These are phyloP conservation scores for Eupithecia abbreviata DNA, from an alignment of 2,888 invertebrate species.

Conservation along the genomic window DNA sequence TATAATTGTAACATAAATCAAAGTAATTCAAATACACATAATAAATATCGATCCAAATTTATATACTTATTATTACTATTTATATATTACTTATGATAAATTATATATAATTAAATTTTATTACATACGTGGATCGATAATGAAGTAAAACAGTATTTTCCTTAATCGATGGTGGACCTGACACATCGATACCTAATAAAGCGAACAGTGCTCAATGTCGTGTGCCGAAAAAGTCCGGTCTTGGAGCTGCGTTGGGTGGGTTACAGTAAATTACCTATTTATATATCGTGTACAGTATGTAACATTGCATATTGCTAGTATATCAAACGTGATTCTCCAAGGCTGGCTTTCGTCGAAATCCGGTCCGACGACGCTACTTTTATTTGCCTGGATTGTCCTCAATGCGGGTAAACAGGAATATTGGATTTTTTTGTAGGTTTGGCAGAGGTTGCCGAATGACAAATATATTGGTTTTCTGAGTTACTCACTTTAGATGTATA, in stretches of 20 bases:
- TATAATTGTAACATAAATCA: background rate
- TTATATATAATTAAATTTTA: background rate
- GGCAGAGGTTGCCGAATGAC: slow-evolving; percentile 13
- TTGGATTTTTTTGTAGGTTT: slow-evolving; percentile 36
- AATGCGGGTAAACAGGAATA: slow-evolving; percentile 49
- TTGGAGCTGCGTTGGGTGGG: slow-evolving; percentile 46
- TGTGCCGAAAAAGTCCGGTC: slow-evolving; percentile 67
- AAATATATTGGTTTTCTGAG: slow-evolving; percentile 27
- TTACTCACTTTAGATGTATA: background rate
- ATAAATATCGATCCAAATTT: background rate
- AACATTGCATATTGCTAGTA: background rate
- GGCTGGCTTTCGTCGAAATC: slow-evolving; percentile 65
- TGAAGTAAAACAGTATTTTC: slow-evolving; percentile 37
- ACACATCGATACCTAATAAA: slow-evolving; percentile 58
- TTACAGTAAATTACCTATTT: slow-evolving; percentile 49
- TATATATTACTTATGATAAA: background rate
- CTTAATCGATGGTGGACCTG: slow-evolving; percentile 52
- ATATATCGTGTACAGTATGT: slow-evolving; percentile 23
- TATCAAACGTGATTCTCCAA: slow-evolving; percentile 58
- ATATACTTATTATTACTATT: too few relatives aligned
- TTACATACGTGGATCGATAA: background rate
- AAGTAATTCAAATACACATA: background rate
- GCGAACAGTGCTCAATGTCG: slow-evolving; percentile 61
- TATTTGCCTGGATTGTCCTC: slow-evolving; percentile 55
- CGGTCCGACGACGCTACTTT: slow-evolving; percentile 58